These are phyloP conservation scores for Pterostichus madidus DNA, from an alignment of 2,888 invertebrate species.

Conservation along the genomic window DNA sequence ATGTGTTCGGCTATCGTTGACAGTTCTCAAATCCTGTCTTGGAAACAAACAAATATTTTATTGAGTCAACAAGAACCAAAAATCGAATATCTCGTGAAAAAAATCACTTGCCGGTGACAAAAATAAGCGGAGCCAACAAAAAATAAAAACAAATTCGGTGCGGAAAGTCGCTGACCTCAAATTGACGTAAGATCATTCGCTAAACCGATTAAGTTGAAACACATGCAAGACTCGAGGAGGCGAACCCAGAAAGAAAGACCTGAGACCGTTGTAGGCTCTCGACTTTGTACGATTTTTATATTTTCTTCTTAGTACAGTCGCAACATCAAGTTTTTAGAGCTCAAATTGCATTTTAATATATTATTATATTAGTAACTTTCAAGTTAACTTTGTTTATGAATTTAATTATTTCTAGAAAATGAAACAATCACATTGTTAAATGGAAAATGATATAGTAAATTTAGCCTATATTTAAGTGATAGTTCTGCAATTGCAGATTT, in stretches of 20 bases:
- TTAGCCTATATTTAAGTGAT: too few relatives aligned
- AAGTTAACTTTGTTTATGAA: too few relatives aligned
- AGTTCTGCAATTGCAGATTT: too few relatives aligned
- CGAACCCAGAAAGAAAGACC: neutral
- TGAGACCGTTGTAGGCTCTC: slow-evolving; percentile 7
- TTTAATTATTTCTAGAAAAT: too few relatives aligned
- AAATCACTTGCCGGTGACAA: slow-evolving; percentile 26
- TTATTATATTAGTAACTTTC: neutral
- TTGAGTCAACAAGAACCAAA: slow-evolving; percentile 3
- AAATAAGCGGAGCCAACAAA: slow-evolving; percentile 41
- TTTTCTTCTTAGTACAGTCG: slow-evolving; percentile 11
- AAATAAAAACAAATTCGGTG: slow-evolving; percentile 48
- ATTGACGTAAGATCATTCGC: slow-evolving; percentile 63
- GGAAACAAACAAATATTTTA: slow-evolving; percentile 24
- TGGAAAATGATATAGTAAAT: too few relatives aligned
- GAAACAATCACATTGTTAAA: too few relatives aligned
- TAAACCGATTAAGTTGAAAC: slow-evolving; percentile 60
- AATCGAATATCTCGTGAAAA: slow-evolving; percentile 4
- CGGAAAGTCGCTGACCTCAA: slow-evolving; percentile 62
- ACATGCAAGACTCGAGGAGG: slow-evolving; percentile 12
- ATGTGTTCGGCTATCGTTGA: slow-evolving; percentile 34
- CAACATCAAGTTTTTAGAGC: neutral
- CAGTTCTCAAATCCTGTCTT: slow-evolving; percentile 18
- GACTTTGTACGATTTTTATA: slow-evolving; percentile 22
- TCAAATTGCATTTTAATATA: neutral